Percentiles rank a stretch among this genome's conserved stretches.
phyloP scores from a whole-genome alignment of 2,113 vertebrate species.

The Setophaga kirtlandii region DNA sequence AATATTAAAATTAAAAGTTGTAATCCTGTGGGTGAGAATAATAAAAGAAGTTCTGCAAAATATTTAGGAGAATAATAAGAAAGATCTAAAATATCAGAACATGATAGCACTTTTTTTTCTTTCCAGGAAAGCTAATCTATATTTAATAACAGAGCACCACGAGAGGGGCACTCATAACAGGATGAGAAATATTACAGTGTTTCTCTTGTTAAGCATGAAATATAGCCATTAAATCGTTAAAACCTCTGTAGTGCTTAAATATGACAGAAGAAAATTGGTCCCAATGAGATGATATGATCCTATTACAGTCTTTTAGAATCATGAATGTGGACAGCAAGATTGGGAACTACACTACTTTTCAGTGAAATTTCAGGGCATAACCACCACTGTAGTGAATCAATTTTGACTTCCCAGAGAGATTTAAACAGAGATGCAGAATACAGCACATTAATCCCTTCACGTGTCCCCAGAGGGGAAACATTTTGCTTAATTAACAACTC shows the following conservation, averaged over 20 bases:
- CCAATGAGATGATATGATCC: conserved; percentile 50
- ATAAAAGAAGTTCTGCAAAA: not conserved
- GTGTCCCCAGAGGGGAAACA: not conserved
- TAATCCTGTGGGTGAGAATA: not conserved
- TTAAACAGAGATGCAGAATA: not conserved
- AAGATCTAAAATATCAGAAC: not conserved
- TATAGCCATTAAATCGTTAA: conserved; percentile 59
- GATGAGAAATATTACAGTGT: conserved; percentile 37
- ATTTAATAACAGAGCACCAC: conserved; percentile 54
- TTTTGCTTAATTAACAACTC: not conserved
- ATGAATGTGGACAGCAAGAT: conserved; percentile 25
- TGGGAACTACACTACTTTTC: not conserved
- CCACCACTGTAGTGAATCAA: conserved; percentile 12
- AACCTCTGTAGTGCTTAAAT: conserved; percentile 51
- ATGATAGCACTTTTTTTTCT: not conserved
- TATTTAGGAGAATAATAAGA: not conserved
- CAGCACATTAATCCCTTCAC: not conserved
- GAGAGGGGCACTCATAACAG: conserved; percentile 27
- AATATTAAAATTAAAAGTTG: not conserved
- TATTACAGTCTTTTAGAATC: conserved; percentile 19
- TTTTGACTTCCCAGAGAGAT: conserved; percentile 46
- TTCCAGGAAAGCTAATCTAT: conserved; percentile 44
- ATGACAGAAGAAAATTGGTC: conserved; percentile 52
- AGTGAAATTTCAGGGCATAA: conserved; percentile 15
- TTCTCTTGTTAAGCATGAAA: conserved; percentile 64